A percentile compares a stretch with the other conserved stretches of the same genome.
These are phyloP conservation scores for Ischnus inquisitorius DNA, from an alignment of 2,888 invertebrate genomes.

Conservation along the genomic window DNA sequence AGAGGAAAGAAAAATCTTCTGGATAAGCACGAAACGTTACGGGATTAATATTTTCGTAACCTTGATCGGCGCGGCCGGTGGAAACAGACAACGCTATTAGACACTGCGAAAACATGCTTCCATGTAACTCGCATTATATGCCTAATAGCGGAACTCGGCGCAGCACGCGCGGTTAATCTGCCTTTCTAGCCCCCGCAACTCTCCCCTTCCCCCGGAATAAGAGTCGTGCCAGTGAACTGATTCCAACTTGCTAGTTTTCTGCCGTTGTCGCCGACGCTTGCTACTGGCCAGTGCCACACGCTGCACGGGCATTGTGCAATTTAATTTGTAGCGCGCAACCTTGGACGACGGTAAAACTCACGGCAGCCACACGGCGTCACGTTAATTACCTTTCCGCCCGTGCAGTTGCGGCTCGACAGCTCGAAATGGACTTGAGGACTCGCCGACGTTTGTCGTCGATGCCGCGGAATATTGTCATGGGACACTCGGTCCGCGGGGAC, in stretches of 20 bases:
- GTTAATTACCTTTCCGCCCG: constrained; percentile 75
- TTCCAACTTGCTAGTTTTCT: constrained; percentile 66
- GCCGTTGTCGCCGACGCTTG: constrained; percentile 53
- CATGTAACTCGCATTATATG: constrained; percentile 52
- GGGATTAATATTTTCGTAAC: constrained; percentile 58
- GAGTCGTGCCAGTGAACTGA: constrained; percentile 79
- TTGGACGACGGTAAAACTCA: constrained; percentile 72
- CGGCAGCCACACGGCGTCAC: constrained; percentile 66
- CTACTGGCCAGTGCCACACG: constrained; percentile 27
- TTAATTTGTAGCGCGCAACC: constrained; percentile 78
- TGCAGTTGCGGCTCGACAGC: constrained; percentile 34
- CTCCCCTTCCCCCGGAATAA: constrained; percentile 3
- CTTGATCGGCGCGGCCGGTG: constrained; percentile 40
- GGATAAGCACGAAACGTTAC: neutral
- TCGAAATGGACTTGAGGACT: constrained; percentile 42
- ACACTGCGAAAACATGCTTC: constrained; percentile 38
- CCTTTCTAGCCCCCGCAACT: constrained; percentile 68
- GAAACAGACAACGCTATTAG: constrained; percentile 40
- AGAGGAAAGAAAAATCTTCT: neutral
- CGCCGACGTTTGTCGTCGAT: constrained; percentile 33
- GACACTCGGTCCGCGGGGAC: constrained; percentile 13
- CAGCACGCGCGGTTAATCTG: constrained; percentile 70
- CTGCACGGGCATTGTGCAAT: constrained; percentile 76
- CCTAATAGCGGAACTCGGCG: constrained; percentile 58
- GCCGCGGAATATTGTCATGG: constrained; percentile 42